A percentile compares a stretch with the other conserved stretches of the same genome.
Conservation (phyloP, 1,140 invertebrate species). For the Calephelis nemesis region DNA sequence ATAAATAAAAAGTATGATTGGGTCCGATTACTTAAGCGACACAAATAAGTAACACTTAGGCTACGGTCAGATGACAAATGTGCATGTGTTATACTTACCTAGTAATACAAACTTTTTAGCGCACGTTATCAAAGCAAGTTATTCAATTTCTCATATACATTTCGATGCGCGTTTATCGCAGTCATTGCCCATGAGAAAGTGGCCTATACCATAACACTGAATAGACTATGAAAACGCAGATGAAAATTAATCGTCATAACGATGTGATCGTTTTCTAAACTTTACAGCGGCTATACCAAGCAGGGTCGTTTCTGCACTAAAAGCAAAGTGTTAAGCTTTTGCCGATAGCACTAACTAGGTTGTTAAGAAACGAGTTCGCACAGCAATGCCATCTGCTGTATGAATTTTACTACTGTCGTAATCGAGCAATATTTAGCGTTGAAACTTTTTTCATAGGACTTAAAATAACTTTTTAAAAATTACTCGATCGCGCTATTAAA, state of each 20-base stretch:
- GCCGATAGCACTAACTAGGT: slow-evolving; percentile 45
- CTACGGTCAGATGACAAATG: too few relatives aligned
- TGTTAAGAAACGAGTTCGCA: slow-evolving; percentile 44
- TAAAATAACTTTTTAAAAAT: background rate
- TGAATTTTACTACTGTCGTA: slow-evolving; percentile 2
- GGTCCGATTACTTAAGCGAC: too few relatives aligned
- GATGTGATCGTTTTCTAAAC: slow-evolving; percentile 25
- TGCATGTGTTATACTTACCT: too few relatives aligned
- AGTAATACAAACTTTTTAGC: too few relatives aligned
- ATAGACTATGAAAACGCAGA: slow-evolving; percentile 26
- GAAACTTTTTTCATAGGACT: background rate
- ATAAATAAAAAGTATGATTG: too few relatives aligned
- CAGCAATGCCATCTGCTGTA: slow-evolving; percentile 41
- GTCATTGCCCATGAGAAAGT: too few relatives aligned
- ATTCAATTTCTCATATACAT: too few relatives aligned
- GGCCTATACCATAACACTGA: background rate
- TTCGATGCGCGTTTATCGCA: too few relatives aligned
- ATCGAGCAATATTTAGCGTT: background rate
- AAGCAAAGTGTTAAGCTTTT: slow-evolving; percentile 32
- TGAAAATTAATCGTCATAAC: slow-evolving; percentile 25
- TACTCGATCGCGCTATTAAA: background rate
- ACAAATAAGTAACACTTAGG: too few relatives aligned
- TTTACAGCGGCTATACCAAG: slow-evolving; percentile 21
- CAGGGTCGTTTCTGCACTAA: slow-evolving; percentile 18
- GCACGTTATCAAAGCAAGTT: too few relatives aligned